Conservation (phyloP, 2,797 vertebrate species). For the Apogon hyalosoma region DNA sequence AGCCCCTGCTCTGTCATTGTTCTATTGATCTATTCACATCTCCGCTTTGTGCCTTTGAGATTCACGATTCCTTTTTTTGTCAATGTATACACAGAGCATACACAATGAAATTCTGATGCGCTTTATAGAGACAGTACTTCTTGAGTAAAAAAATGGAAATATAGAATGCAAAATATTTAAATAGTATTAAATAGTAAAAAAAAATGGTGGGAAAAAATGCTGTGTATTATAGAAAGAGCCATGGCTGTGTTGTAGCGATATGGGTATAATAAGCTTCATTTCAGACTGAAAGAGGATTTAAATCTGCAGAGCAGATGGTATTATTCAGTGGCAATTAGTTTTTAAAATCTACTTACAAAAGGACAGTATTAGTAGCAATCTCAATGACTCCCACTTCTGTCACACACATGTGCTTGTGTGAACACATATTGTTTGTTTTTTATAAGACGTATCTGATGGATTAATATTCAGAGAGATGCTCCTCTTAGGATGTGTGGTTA, state of each 20-base stretch:
- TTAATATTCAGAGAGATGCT: too few species aligned
- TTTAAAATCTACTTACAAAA: conserved; percentile 75
- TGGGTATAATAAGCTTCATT: conserved; percentile 50
- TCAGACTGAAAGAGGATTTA: conserved; percentile 52
- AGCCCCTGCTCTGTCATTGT: conserved; percentile 62
- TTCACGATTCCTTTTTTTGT: not conserved
- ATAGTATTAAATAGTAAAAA: too few species aligned
- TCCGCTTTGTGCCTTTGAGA: conserved; percentile 47
- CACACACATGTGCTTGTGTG: not conserved
- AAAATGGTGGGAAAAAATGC: not conserved
- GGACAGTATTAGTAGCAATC: conserved; percentile 42
- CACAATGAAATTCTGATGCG: too few species aligned
- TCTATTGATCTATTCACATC: conserved; percentile 60
- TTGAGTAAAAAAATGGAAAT: too few species aligned
- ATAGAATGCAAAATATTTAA: too few species aligned
- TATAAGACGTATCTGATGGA: not conserved
- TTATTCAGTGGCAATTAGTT: conserved; percentile 60
- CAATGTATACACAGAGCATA: too few species aligned
- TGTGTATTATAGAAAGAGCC: not conserved
- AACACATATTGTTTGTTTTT: not conserved
- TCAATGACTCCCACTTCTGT: conserved; percentile 19
- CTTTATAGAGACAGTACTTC: too few species aligned
- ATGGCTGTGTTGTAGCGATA: conserved; percentile 3
- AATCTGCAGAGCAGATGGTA: conserved; percentile 76
- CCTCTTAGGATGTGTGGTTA: not conserved